Percentiles rank a stretch among this genome's conserved stretches.
Conservation (phyloP, 1,140 invertebrate genomes). For the Drosophila chauvacae region DNA sequence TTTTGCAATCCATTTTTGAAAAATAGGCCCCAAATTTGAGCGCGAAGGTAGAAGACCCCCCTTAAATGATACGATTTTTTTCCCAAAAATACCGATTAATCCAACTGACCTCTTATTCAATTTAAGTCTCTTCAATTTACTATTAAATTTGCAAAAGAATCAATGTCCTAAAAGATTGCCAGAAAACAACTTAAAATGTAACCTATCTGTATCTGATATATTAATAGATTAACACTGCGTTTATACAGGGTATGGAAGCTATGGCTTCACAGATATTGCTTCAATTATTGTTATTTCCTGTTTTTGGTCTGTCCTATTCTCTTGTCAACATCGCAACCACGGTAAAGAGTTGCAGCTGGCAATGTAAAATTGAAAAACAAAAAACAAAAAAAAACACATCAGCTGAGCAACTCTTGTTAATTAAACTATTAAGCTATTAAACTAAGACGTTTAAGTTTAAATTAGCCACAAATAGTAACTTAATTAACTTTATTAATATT, state of each 20-base stretch:
- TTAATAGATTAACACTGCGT: not conserved
- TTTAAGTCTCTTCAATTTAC: not conserved
- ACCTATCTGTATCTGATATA: not conserved
- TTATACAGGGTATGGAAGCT: not conserved
- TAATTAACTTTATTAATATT: not conserved
- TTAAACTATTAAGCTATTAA: not conserved
- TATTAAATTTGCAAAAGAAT: no score
- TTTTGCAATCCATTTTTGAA: no score
- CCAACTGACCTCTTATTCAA: not conserved
- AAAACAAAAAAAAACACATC: not conserved
- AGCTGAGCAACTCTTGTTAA: not conserved
- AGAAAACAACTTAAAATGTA: not conserved
- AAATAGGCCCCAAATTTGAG: no score
- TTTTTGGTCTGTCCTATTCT: conserved; percentile 11
- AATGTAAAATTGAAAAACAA: not conserved
- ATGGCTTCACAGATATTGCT: not conserved
- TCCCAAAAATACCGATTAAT: not conserved
- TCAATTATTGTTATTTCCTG: conserved; percentile 15
- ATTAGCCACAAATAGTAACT: not conserved
- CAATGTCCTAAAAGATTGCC: not conserved
- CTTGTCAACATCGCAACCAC: conserved; percentile 30
- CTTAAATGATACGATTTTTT: no score
- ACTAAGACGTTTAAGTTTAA: not conserved
- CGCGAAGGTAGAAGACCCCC: no score
- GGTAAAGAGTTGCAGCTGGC: conserved; percentile 1